These are phyloP conservation scores for Tipula lateralis DNA, from an alignment of 2,888 invertebrate species.

Conservation along the genomic window DNA sequence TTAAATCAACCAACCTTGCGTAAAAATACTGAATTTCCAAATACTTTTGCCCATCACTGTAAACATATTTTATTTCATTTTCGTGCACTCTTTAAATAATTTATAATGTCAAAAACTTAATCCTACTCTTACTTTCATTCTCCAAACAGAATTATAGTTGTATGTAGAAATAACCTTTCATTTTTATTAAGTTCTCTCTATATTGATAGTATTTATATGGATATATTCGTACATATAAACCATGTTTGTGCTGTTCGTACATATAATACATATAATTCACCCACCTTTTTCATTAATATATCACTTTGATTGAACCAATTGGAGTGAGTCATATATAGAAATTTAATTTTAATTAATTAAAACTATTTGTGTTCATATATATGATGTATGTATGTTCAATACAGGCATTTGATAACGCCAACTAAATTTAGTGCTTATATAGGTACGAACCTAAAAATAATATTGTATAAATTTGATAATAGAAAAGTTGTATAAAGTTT, in stretches of 20 bases:
- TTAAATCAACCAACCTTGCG: too few relatives aligned
- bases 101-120: neutral
- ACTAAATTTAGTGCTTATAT: neutral
- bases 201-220: neutral
- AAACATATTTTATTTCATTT: neutral
- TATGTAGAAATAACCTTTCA: neutral
- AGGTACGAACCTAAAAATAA: neutral
- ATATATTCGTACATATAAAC: neutral
- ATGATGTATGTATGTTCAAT: too few relatives aligned
- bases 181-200: neutral
- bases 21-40: too few relatives aligned
- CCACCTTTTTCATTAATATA: neutral
- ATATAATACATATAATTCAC: neutral
- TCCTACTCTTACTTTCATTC: conserved; percentile 19
- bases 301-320: neutral
- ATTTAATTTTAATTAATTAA: neutral
- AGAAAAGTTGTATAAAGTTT: neutral
- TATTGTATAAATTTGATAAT: neutral
- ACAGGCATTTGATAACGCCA: neutral
- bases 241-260: neutral
- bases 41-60: too few relatives aligned
- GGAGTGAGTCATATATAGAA: neutral
- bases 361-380: neutral
- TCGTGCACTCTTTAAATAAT: conserved; percentile 1
- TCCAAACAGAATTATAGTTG: neutral